phyloP scores from a whole-genome alignment of 2,888 invertebrate genomes.

The Phortica magna region DNA sequence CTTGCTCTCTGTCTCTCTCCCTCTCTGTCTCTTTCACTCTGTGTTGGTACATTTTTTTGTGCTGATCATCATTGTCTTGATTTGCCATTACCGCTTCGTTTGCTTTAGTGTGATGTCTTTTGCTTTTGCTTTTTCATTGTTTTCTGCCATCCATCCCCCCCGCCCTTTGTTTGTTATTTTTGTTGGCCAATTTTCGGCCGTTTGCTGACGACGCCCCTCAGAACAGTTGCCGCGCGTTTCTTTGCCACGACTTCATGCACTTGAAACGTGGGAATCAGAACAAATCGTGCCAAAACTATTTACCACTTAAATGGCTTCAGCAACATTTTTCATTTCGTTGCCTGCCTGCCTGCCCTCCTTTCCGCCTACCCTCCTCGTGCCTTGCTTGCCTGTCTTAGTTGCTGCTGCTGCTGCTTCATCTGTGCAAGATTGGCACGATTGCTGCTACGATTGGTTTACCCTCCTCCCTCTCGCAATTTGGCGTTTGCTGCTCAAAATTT shows the following conservation, averaged over 20 bases:
- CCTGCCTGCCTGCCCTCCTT: neutral
- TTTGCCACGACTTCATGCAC: constrained; percentile 49
- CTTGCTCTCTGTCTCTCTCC: neutral
- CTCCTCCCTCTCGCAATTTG: neutral
- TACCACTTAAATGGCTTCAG: constrained; percentile 63
- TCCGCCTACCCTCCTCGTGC: constrained; percentile 22
- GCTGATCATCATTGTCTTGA: constrained; percentile 19
- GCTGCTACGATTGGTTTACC: constrained; percentile 24
- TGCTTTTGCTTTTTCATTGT: neutral
- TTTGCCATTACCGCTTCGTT: constrained; percentile 20
- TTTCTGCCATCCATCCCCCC: neutral
- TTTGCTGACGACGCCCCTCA: neutral
- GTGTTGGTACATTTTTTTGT: neutral
- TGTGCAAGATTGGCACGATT: neutral
- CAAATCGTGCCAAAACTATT: constrained; percentile 67
- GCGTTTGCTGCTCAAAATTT: neutral
- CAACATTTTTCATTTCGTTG: constrained; percentile 58
- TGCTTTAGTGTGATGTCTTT: constrained; percentile 37
- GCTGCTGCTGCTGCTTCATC: neutral
- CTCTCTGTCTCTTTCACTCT: neutral
- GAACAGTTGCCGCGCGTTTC: neutral
- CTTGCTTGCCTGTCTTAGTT: neutral
- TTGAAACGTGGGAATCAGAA: constrained; percentile 67
- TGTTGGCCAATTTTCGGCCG: constrained; percentile 30
- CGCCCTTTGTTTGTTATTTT: neutral